Conservation (phyloP, 1,140 invertebrate genomes). For the Polyergus mexicanus region DNA sequence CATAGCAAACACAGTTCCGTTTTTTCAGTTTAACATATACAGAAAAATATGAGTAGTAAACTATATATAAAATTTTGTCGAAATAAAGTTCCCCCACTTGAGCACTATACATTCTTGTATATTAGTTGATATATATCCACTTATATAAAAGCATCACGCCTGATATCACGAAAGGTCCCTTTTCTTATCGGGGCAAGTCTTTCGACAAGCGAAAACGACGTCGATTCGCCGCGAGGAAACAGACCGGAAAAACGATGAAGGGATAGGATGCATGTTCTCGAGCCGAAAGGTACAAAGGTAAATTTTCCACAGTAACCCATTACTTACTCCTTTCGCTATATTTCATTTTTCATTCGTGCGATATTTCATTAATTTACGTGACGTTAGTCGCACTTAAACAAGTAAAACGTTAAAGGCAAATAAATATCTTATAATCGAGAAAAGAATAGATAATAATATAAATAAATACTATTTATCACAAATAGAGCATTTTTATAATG, state of each 20-base stretch:
- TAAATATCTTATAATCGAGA: background rate
- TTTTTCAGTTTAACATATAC: background rate
- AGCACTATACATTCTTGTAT: background rate
- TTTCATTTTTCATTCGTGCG: slow-evolving; percentile 13
- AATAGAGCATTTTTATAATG: background rate
- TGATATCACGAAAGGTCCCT: background rate
- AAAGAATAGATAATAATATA: background rate
- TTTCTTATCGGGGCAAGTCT: slow-evolving; percentile 7
- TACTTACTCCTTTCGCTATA: slow-evolving; percentile 14
- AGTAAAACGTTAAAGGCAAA: background rate
- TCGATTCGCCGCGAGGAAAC: background rate
- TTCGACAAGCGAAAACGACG: background rate
- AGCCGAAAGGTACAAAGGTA: slow-evolving; percentile 15
- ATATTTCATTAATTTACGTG: background rate
- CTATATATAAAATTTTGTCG: background rate
- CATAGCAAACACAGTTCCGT: background rate
- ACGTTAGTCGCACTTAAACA: background rate
- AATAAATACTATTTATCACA: too few relatives aligned
- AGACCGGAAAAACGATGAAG: slow-evolving; percentile 44
- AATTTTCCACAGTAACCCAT: slow-evolving; percentile 18
- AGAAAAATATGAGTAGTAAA: background rate
- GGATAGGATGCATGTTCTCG: slow-evolving; percentile 21
- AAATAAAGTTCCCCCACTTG: background rate
- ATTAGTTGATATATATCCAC: background rate
- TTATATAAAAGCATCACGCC: background rate